phyloP scores from a whole-genome alignment of 2,113 vertebrate genomes.

The Cryptotis parvus region DNA sequence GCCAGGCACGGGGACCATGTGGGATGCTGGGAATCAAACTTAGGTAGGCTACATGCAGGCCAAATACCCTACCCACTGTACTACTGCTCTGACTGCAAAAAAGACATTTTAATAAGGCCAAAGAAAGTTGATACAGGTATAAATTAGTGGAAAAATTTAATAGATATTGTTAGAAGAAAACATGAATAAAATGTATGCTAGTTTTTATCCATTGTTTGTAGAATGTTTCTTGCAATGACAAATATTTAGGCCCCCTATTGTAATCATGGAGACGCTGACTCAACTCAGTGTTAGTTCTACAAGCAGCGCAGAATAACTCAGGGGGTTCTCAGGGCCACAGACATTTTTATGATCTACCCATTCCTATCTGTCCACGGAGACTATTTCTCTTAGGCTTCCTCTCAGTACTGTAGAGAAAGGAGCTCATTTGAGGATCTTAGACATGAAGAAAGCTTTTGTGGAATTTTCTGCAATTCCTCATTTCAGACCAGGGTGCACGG shows the following conservation, averaged over 20 bases:
- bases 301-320: conserved; percentile 3
- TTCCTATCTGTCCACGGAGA: conserved; percentile 62
- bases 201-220: neutral
- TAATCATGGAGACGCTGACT: conserved; percentile 74
- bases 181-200: neutral
- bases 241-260: neutral
- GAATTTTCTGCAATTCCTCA: conserved; percentile 69
- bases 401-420: conserved; percentile 85
- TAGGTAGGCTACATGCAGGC: too few relatives aligned
- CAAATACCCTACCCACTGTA: too few relatives aligned
- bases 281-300: conserved; percentile 55
- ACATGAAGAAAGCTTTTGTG: conserved; percentile 73
- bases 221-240: neutral
- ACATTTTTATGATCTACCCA: conserved; percentile 77
- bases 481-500: conserved; percentile 65
- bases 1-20: too few relatives aligned
- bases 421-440: conserved; percentile 77
- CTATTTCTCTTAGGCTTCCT: conserved; percentile 53
- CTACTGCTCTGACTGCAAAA: neutral
- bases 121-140: neutral
- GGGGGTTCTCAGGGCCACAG: conserved; percentile 74
- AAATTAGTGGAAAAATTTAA: neutral
- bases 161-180: neutral
- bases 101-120: neutral
- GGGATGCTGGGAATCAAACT: too few relatives aligned